Percentiles rank a stretch among this genome's conserved stretches.
These are phyloP conservation scores for Stegostoma tigrinum DNA, from an alignment of 2,113 vertebrate species.

Conservation along the genomic window DNA sequence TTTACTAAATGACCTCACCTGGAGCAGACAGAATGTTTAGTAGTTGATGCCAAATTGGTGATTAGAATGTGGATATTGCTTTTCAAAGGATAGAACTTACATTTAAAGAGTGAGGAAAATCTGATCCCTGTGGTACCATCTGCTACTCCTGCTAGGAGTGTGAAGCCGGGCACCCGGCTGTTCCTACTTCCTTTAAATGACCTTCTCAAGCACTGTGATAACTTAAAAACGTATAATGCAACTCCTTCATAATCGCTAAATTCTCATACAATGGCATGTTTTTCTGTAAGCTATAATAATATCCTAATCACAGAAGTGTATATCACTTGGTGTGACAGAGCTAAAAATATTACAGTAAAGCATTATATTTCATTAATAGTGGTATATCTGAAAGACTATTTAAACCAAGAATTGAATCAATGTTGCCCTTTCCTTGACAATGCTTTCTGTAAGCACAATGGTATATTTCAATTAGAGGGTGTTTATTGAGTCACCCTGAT, in stretches of 20 bases:
- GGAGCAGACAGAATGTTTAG: constrained; percentile 28
- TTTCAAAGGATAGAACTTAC: neutral
- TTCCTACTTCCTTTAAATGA: constrained; percentile 7
- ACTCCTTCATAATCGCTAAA: neutral
- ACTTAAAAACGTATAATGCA: neutral
- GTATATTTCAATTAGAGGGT: constrained; percentile 9
- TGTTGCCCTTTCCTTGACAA: neutral
- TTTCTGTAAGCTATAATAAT: neutral
- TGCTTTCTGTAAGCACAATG: neutral
- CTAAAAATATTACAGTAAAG: neutral
- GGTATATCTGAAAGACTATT: neutral
- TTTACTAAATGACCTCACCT: constrained; percentile 21
- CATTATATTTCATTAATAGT: neutral
- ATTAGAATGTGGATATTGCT: constrained; percentile 14
- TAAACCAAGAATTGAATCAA: neutral
- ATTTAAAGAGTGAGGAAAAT: constrained; percentile 13
- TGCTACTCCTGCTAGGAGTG: neutral
- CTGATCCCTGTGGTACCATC: constrained; percentile 20
- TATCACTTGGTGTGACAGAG: no score
- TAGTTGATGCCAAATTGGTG: constrained; percentile 27
- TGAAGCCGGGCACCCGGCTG: constrained; percentile 17
- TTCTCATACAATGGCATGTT: neutral
- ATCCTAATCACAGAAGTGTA: neutral
- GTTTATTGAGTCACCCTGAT: neutral
- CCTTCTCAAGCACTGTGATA: neutral